These are phyloP conservation scores for Gortyna flavago DNA, from an alignment of 2,888 invertebrate species.

Conservation along the genomic window DNA sequence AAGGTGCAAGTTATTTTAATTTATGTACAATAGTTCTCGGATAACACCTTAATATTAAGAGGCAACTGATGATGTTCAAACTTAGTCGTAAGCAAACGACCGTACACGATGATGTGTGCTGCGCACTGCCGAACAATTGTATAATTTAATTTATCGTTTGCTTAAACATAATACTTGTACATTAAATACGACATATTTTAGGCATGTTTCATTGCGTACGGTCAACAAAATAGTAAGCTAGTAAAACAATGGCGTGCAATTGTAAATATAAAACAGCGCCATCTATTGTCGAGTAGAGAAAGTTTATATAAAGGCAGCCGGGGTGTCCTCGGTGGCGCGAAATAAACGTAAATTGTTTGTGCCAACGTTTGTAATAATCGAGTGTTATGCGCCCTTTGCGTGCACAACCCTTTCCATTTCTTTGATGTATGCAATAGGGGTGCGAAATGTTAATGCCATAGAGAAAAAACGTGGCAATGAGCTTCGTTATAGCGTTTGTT, in stretches of 20 bases:
- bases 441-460: conserved; percentile 87
- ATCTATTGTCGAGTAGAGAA: conserved; percentile 85
- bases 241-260: conserved; percentile 67
- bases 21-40: conserved; percentile 64
- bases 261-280: conserved; percentile 86
- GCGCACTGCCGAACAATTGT: conserved; percentile 63
- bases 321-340: conserved; percentile 66
- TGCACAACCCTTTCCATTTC: conserved; percentile 87
- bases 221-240: conserved; percentile 77
- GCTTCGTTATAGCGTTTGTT: conserved; percentile 88
- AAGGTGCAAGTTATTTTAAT: conserved; percentile 75
- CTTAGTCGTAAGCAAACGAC: conserved; percentile 80
- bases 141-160: conserved; percentile 65
- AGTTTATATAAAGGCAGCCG: conserved; percentile 68
- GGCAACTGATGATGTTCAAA: conserved; percentile 90
- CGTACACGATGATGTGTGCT: conserved; percentile 78
- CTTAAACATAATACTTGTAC: conserved; percentile 61
- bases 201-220: conserved; percentile 79
- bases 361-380: conserved; percentile 89
- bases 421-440: conserved; percentile 88
- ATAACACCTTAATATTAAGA: conserved; percentile 70
- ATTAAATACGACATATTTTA: conserved; percentile 58
- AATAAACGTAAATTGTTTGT: conserved; percentile 87
- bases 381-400: conserved; percentile 86
- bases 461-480: conserved; percentile 84